Evolutionary conservation across 2,113 vertebrate species (phyloP).

Genomic region (Pelmatolapia mariae): DNA sequence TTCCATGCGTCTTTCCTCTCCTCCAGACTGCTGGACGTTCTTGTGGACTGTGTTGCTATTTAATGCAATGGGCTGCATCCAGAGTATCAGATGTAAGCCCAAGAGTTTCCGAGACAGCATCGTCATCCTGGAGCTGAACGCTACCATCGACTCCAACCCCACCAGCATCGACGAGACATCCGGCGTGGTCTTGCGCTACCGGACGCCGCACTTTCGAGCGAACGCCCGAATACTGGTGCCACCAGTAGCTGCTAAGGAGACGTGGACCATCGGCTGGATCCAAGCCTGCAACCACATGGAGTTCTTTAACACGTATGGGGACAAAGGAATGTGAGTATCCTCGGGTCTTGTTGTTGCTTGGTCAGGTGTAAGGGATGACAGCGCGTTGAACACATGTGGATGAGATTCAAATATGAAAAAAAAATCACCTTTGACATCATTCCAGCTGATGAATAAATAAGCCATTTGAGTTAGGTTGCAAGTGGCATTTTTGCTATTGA

Average conservation of each 20-base stretch:
- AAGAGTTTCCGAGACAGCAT: conserved; percentile 94
- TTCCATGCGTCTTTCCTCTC: conserved; percentile 79
- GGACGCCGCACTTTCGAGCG: conserved; percentile 95
- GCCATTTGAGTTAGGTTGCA: neutral
- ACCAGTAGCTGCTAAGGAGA: conserved; percentile 86
- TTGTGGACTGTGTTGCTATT: conserved; percentile 75
- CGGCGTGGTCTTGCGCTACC: conserved; percentile 92
- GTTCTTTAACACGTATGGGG: conserved; percentile 95
- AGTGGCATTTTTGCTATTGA: neutral
- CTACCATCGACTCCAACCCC: conserved; percentile 90
- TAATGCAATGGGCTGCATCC: conserved; percentile 96
- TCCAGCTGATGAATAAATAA: neutral
- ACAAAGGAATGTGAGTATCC: conserved; percentile 91
- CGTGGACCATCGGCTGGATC: conserved; percentile 97
- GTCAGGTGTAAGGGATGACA: neutral
- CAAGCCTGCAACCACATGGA: conserved; percentile 99
- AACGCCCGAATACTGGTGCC: conserved; percentile 90
- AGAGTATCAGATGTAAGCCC: conserved; percentile 95
- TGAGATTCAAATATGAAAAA: neutral
- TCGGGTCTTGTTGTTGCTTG: neutral
- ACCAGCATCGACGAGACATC: conserved; percentile 98
- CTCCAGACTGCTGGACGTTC: conserved; percentile 80
- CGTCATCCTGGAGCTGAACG: conserved; percentile 87
- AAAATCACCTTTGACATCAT: neutral
- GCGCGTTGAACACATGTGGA: neutral